Evolutionary conservation across 2,797 vertebrate genomes (phyloP).

Genomic region (Gadopsis marmoratus): DNA sequence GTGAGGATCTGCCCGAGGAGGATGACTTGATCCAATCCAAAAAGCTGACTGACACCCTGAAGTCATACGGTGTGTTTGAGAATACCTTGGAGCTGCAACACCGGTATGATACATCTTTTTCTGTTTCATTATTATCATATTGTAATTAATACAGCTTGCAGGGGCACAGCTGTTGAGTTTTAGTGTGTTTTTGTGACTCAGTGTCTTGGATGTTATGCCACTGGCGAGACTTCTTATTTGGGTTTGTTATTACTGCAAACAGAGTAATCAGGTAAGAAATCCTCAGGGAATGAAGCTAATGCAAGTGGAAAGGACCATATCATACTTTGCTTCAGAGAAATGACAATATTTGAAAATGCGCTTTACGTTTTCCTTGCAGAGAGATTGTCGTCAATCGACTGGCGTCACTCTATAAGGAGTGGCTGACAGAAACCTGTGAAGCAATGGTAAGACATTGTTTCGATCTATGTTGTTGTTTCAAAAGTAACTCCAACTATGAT

Average conservation of each 20-base stretch:
- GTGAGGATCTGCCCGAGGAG: conserved; percentile 89
- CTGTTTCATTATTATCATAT: neutral
- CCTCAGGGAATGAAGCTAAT: neutral
- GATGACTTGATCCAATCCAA: conserved; percentile 88
- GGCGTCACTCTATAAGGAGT: conserved; percentile 91
- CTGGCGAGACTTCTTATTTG: neutral
- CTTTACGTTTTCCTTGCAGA: conserved; percentile 71
- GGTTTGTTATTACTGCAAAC: neutral
- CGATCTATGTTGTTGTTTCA: neutral
- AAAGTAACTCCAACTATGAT: neutral
- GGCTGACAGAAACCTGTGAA: conserved; percentile 92
- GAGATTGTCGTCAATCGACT: conserved; percentile 92
- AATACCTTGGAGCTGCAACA: conserved; percentile 90
- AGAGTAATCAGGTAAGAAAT: neutral
- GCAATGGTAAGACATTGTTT: conserved; percentile 84
- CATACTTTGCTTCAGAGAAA: neutral
- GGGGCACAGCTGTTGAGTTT: neutral
- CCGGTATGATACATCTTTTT: conserved; percentile 78
- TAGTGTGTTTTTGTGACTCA: neutral
- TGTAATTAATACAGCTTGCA: neutral
- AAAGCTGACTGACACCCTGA: conserved; percentile 88
- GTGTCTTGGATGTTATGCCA: too few species aligned
- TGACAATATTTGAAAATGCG: neutral
- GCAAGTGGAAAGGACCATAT: neutral
- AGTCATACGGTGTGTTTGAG: conserved; percentile 90